These are phyloP conservation scores for Euphonia xanthogaster DNA, from an alignment of 2,797 vertebrate species.

Conservation along the genomic window DNA sequence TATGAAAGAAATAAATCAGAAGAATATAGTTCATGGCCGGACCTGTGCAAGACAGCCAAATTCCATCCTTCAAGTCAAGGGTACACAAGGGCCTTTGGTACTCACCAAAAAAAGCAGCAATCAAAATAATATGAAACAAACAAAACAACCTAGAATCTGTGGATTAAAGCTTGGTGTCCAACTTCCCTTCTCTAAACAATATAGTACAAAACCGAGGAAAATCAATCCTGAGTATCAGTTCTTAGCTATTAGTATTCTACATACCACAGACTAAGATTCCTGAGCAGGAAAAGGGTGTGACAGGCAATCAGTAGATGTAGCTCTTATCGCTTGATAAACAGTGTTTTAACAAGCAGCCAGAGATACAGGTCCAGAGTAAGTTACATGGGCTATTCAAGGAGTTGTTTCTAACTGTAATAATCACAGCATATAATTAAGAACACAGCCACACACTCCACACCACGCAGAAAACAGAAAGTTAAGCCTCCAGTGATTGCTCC, in stretches of 20 bases:
- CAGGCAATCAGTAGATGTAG: slow-evolving; percentile 35
- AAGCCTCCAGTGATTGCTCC: not conserved
- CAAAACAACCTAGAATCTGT: not conserved
- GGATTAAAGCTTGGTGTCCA: not conserved
- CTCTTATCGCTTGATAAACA: not conserved
- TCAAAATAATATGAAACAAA: not conserved
- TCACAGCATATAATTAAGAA: not conserved
- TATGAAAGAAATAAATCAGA: not conserved
- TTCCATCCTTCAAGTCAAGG: not conserved
- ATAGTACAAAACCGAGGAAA: not conserved
- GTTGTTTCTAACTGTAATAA: not conserved
- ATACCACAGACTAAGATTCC: not conserved
- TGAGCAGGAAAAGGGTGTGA: slow-evolving; percentile 50
- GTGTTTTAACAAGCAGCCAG: not conserved
- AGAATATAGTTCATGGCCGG: not conserved
- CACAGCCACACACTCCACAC: not conserved
- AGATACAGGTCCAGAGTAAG: not conserved
- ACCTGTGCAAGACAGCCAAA: not conserved
- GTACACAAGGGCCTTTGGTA: rapidly evolving
- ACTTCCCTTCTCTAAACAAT: not conserved
- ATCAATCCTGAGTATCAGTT: not conserved
- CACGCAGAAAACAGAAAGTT: rapidly evolving
- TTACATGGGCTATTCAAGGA: not conserved
- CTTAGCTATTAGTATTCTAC: not conserved
- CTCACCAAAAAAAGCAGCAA: not conserved